Evolutionary conservation across 2,113 vertebrate species (phyloP), one percentile per base, ranked within the genome.

Genomic region (Bufo gargarizans): DNA sequence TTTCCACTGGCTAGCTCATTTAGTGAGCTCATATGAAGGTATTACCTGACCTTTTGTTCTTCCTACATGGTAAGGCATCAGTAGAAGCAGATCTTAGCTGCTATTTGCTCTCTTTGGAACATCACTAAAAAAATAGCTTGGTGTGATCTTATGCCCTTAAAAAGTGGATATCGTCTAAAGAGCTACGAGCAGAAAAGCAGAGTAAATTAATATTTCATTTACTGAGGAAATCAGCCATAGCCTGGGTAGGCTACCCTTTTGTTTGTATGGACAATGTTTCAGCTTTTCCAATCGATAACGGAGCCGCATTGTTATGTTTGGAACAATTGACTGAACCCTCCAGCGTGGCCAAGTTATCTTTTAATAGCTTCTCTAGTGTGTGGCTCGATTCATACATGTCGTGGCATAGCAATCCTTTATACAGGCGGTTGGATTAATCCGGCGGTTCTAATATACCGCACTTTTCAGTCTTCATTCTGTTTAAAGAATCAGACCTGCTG

Each of bases 191-290:
- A 16, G 33, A 20, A 82, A 61, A 63, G 58, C 22, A 2, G 33
- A 19, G 78, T 80, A 80, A 43, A 56, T 45, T 59, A 80, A 80
- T 80, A 19, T 47, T 82, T 63, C 43, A 82, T 61, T 82, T 45
- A 63, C 22, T 61, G 43, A 45, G 33, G 79, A 61, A 63, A 82
- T 82, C 14, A 59, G 33, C 79, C n/a, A 13, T 56, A 74, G 50
- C n/a, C 20, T 7, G 82, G 13, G 69, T 9, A 45, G 67, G 53
- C 19, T 76, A 53, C 53, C 13, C 50, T 71, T n/a, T 14, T 22
- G 1, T 33, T 81, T 49, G 33, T 82, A 58, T 58, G 50, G 83
- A 85, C 50, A 58, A 74, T 72, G 22, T 53, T 20, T 58, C 7
- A 55, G 33, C 78, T 58, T 56, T 63, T 47, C 47, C 79, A 47